Evolutionary conservation across 2,797 vertebrate genomes (phyloP), one percentile per base, ranked within the genome.

Genomic region (Trachurus trachurus): DNA sequence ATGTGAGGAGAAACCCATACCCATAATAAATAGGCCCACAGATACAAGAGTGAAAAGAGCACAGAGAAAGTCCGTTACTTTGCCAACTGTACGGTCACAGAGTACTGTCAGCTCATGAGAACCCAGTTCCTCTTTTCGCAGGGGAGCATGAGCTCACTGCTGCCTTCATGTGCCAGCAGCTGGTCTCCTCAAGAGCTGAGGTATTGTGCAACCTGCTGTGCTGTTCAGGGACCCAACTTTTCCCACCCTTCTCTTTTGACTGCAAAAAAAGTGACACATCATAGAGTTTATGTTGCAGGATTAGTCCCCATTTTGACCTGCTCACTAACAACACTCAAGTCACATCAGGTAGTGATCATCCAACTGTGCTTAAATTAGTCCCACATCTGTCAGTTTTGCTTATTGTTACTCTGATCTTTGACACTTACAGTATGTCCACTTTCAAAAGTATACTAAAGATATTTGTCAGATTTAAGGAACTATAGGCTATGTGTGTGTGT

Each of bases 121-220:
- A 3, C 37, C 15, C 10, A 1, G 39, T 76, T 69, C 53, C 21
- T 1, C 5, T 65, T 63, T 73, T 21, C 11, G 21, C 37, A 66
- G 34, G 3, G 31, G 19, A 22, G 54, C 68, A 56, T 12, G 17
- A 39, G 37, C 15, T 47, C 31, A 50, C 0, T 15, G 77, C 15
- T 76, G 66, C 80, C 39, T 82, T 88, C 66, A 74, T 0, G 19
- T 50, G 17, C 49, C 22, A 58, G n/a, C 31, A 59, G 57, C 17
- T 70, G 1, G 3, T 44, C 12, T 26, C 22, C 19, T 4, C 17
- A 52, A 2, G 26, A 44, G 6, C 52, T 54, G 31, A 68, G 42
- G n/a, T 31, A 22, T 53, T 47, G 17, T 1, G 54, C 31, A 8
- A 31, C 44, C 53, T 37, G 9, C n/a, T 7, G 15, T 29, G 21